Conservation (phyloP, 2,888 invertebrate genomes). For the Athalia cordata region DNA sequence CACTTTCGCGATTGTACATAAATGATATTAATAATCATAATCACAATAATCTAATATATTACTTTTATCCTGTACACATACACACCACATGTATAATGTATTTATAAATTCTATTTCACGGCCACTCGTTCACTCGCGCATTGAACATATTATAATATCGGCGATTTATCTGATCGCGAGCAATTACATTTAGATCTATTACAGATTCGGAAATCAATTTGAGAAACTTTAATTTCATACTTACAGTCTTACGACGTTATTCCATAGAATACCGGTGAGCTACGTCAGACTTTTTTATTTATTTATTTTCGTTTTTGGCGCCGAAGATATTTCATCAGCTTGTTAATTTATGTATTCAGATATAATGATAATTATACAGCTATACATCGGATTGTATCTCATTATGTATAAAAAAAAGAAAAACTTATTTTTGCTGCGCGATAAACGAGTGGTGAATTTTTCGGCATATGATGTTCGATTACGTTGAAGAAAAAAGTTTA, state of each 20-base stretch:
- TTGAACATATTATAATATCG: too few relatives aligned
- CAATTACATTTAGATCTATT: too few relatives aligned
- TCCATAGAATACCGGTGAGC: too few relatives aligned
- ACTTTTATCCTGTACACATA: not conserved
- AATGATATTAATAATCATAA: not conserved
- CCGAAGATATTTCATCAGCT: conserved; percentile 14
- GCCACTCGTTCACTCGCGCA: too few relatives aligned
- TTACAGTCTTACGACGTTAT: too few relatives aligned
- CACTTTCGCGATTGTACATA: conserved; percentile 3
- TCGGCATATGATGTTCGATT: too few relatives aligned
- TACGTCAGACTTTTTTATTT: not conserved
- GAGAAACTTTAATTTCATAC: too few relatives aligned
- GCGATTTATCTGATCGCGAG: too few relatives aligned
- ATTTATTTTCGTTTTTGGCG: conserved; percentile 6
- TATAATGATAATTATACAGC: not conserved
- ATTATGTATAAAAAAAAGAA: too few relatives aligned
- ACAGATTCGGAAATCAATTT: too few relatives aligned
- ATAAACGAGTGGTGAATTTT: too few relatives aligned
- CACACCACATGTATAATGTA: not conserved
- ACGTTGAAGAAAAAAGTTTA: not conserved
- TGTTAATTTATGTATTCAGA: conserved; percentile 23
- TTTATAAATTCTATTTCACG: conserved; percentile 7
- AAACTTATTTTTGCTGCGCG: too few relatives aligned
- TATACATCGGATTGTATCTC: not conserved
- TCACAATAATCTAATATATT: not conserved